Evolutionary conservation across 2,888 invertebrate species (phyloP).

Genomic region (Thera obeliscata): DNA sequence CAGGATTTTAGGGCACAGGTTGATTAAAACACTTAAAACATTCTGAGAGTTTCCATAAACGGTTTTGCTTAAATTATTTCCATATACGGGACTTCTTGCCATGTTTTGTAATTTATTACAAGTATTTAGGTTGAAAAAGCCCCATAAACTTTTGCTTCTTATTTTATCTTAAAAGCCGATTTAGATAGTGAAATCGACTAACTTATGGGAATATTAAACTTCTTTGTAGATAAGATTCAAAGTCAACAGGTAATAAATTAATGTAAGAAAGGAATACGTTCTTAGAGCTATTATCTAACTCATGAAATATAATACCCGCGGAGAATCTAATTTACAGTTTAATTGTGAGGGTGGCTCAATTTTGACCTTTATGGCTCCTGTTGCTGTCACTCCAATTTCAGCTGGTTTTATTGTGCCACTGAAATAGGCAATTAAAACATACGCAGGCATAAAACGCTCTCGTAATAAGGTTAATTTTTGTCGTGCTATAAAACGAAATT

Average conservation of each 20-base stretch:
- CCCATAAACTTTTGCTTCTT: slow-evolving; percentile 17
- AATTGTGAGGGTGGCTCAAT: slow-evolving; percentile 24
- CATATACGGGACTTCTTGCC: slow-evolving; percentile 22
- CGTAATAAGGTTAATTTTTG: slow-evolving; percentile 36
- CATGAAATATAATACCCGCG: slow-evolving; percentile 18
- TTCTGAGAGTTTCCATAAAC: slow-evolving; percentile 21
- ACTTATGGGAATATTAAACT: slow-evolving; percentile 10
- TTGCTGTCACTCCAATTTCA: slow-evolving; percentile 26
- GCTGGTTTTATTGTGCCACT: slow-evolving; percentile 18
- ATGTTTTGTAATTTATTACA: slow-evolving; percentile 24
- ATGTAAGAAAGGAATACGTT: slow-evolving; percentile 13
- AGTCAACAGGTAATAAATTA: slow-evolving; percentile 16
- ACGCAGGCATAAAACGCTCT: slow-evolving; percentile 16
- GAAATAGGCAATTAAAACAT: slow-evolving; percentile 21
- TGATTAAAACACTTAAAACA: slow-evolving; percentile 29
- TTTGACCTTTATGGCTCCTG: slow-evolving; percentile 23
- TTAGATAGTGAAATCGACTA: slow-evolving; percentile 20
- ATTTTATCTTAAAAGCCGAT: slow-evolving; percentile 9
- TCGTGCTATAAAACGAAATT: slow-evolving; percentile 51
- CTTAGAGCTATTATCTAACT: slow-evolving; percentile 16
- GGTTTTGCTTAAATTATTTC: slow-evolving; percentile 24
- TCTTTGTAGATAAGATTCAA: slow-evolving; percentile 19
- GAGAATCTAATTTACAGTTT: slow-evolving; percentile 30
- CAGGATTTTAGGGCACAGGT: slow-evolving; percentile 25
- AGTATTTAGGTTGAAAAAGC: slow-evolving; percentile 26